Evolutionary conservation across 2,797 vertebrate genomes (phyloP).

Genomic region (Rousettus madagascariensis): DNA sequence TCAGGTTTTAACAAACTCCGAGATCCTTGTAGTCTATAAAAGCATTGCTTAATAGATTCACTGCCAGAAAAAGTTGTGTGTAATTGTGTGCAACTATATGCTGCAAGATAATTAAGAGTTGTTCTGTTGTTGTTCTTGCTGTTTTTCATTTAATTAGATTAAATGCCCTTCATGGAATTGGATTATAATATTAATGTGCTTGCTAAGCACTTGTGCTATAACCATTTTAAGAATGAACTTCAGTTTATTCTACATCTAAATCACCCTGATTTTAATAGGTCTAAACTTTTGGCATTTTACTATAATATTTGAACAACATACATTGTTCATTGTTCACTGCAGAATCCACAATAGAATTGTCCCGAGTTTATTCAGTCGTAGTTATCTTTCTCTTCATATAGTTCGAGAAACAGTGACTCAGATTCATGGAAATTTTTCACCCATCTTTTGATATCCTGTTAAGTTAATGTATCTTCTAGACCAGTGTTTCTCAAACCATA

Average conservation of each 20-base stretch:
- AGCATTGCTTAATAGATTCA: not conserved
- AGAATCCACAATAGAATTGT: not conserved
- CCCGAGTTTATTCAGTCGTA: not conserved
- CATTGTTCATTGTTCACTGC: not conserved
- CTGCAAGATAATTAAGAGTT: not conserved
- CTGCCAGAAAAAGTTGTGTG: not conserved
- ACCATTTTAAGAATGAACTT: slow-evolving; percentile 16
- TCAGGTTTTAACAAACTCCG: not conserved
- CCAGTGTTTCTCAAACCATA: not conserved
- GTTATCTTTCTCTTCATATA: not conserved
- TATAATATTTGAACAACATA: not conserved
- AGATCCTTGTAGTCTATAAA: not conserved
- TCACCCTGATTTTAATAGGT: slow-evolving; percentile 13
- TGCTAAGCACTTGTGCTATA: not conserved
- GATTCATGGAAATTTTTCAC: not conserved
- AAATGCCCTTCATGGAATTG: slow-evolving; percentile 18
- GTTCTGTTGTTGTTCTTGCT: not conserved
- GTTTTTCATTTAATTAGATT: slow-evolving; percentile 33
- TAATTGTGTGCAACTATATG: not conserved
- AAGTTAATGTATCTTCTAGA: not conserved
- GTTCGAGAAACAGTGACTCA: not conserved
- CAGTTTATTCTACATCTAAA: not conserved
- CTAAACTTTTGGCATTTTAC: not conserved
- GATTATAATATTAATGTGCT: slow-evolving; percentile 46
- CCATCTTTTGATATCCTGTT: not conserved